These are phyloP conservation scores for Urophycis tenuis DNA, from an alignment of 2,797 vertebrate genomes.

Conservation along the genomic window DNA sequence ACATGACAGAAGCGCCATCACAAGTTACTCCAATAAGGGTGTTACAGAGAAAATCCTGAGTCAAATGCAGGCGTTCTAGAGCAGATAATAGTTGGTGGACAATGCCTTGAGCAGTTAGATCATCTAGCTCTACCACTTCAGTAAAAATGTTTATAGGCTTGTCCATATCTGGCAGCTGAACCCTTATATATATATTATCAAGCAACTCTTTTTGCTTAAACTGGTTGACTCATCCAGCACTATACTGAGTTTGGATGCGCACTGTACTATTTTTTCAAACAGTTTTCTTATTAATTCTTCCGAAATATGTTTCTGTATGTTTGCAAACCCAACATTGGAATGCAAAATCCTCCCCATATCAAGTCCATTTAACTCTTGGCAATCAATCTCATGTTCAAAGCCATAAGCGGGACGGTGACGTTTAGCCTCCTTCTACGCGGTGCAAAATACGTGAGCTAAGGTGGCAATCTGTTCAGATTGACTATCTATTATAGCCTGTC, in stretches of 20 bases:
- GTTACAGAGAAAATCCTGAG: constrained; percentile 5
- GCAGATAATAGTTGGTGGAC: neutral
- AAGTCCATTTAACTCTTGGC: constrained; percentile 17
- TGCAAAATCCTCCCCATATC: constrained; percentile 18
- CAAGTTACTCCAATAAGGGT: no score
- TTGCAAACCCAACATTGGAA: constrained; percentile 11
- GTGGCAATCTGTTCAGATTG: constrained; percentile 17
- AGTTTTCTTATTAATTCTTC: constrained; percentile 16
- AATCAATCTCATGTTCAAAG: constrained; percentile 20
- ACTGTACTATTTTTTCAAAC: constrained; percentile 6
- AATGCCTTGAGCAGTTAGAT: constrained; percentile 13
- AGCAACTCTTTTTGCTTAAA: neutral
- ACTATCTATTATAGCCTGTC: neutral
- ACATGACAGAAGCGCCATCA: no score
- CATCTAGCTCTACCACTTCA: neutral
- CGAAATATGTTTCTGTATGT: constrained; percentile 14
- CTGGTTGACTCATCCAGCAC: constrained; percentile 11
- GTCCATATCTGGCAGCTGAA: constrained; percentile 12
- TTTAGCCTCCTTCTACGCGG: constrained; percentile 16
- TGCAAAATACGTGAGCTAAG: constrained; percentile 6
- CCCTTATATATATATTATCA: neutral
- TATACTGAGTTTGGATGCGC: constrained; percentile 1
- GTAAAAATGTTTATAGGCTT: constrained; percentile 14
- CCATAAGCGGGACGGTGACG: constrained; percentile 22
- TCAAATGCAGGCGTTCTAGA: neutral